phyloP scores from a whole-genome alignment of 2,797 vertebrate genomes.

The Neopelma chrysocephalum region DNA sequence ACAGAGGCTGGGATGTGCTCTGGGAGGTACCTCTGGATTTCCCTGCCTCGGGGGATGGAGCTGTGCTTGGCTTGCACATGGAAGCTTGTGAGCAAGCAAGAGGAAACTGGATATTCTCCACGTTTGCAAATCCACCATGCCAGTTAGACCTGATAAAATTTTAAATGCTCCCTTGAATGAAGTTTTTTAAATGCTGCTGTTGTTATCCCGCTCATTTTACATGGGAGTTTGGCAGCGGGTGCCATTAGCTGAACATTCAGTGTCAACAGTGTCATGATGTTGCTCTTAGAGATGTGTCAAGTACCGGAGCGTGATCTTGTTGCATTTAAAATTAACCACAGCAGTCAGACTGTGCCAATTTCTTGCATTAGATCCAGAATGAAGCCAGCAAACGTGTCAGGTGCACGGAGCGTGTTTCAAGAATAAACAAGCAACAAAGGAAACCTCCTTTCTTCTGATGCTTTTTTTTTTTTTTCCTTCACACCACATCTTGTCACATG shows the following conservation, averaged over 20 bases:
- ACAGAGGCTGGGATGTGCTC: background rate
- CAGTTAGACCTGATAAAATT: conserved; percentile 59
- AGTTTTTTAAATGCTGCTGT: conserved; percentile 41
- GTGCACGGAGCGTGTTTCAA: background rate
- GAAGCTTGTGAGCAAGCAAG: background rate
- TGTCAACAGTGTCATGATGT: conserved; percentile 40
- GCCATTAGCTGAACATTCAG: conserved; percentile 47
- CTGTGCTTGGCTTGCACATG: background rate
- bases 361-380: background rate
- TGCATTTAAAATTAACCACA: conserved; percentile 58
- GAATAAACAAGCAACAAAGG: background rate
- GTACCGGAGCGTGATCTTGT: background rate
- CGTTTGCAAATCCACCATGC: background rate
- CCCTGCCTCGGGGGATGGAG: background rate
- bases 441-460: background rate
- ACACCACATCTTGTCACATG: background rate
- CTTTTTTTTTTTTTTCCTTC: background rate
- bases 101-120: conserved; percentile 39
- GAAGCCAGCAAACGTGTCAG: conserved; percentile 28
- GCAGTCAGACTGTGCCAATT: conserved; percentile 18
- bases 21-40: background rate
- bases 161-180: conserved; percentile 61
- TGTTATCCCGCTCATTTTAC: conserved; percentile 46
- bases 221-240: conserved; percentile 25
- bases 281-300: conserved; percentile 49